Evolutionary conservation across 2,113 vertebrate genomes (phyloP).

Genomic region (Larimichthys crocea): DNA sequence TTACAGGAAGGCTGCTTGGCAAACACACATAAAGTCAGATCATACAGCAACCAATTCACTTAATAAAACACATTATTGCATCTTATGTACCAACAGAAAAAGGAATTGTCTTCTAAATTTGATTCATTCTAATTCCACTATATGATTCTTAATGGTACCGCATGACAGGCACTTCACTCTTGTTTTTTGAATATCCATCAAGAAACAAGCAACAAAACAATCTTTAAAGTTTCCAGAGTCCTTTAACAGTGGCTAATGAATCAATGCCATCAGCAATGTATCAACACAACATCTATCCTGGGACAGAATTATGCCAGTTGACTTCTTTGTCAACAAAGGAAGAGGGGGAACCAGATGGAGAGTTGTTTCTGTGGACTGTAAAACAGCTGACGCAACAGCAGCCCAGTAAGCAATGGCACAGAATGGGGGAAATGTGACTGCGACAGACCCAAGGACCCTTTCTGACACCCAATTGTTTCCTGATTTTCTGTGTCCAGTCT

Average conservation of each 20-base stretch:
- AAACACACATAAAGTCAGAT: constrained; percentile 11
- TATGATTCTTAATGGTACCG: not conserved
- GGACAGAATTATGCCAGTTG: constrained; percentile 55
- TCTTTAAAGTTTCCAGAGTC: constrained; percentile 10
- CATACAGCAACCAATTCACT: not conserved
- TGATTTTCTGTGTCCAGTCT: constrained; percentile 67
- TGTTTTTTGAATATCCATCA: not conserved
- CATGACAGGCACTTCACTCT: not conserved
- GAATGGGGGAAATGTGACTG: constrained; percentile 47
- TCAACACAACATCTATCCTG: constrained; percentile 42
- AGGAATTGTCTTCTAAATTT: not conserved
- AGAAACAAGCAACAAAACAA: constrained; percentile 14
- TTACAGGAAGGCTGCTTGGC: constrained; percentile 35
- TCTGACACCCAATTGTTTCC: constrained; percentile 79
- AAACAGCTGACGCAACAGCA: constrained; percentile 51
- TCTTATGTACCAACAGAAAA: not conserved
- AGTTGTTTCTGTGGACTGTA: constrained; percentile 56
- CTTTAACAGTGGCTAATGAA: constrained; percentile 35
- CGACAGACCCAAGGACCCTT: constrained; percentile 45
- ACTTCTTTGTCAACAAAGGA: constrained; percentile 73
- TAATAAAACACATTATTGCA: not conserved
- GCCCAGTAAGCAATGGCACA: constrained; percentile 15
- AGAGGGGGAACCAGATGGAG: constrained; percentile 76
- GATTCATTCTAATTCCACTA: not conserved
- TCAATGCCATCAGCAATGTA: constrained; percentile 40